Conservation (phyloP, 1,140 invertebrate species). For the Atta cephalotes region DNA sequence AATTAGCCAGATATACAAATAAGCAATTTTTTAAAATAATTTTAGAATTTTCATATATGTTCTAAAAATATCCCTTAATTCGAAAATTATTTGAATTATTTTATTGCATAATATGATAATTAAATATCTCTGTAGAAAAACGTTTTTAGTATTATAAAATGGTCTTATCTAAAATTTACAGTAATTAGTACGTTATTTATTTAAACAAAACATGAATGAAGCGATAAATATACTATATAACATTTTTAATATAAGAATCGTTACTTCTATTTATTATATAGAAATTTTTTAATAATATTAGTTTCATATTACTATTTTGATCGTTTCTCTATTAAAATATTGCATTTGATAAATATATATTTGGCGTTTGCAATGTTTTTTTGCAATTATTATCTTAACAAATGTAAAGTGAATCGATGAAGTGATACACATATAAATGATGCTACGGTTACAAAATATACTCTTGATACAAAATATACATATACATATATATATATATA, state of each 20-base stretch:
- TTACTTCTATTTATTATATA: slow-evolving; percentile 14
- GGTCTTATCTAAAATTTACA: slow-evolving; percentile 13
- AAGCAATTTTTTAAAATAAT: slow-evolving; percentile 23
- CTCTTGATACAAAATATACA: slow-evolving; percentile 53
- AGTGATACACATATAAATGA: not conserved
- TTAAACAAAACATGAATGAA: slow-evolving; percentile 8
- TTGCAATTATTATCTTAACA: slow-evolving; percentile 34
- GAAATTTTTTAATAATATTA: slow-evolving; percentile 24
- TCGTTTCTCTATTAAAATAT: slow-evolving; percentile 27
- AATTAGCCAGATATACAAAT: not conserved
- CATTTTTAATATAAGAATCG: slow-evolving; percentile 9
- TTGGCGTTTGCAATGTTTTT: slow-evolving; percentile 27
- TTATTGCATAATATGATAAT: slow-evolving; percentile 10
- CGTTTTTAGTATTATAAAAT: not conserved
- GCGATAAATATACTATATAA: not conserved
- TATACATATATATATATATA: slow-evolving; percentile 7
- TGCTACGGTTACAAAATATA: slow-evolving; percentile 17
- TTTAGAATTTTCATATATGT: not conserved
- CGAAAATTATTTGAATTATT: not conserved
- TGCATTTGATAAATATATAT: slow-evolving; percentile 12
- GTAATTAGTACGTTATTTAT: not conserved
- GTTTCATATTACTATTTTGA: slow-evolving; percentile 25
- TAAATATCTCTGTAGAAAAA: slow-evolving; percentile 12
- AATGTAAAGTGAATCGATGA: not conserved
- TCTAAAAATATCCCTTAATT: not conserved